Evolutionary conservation across 2,888 invertebrate species (phyloP), one percentile per base, ranked within the genome.

Genomic region (Spatulosminthurus flaviceps): DNA sequence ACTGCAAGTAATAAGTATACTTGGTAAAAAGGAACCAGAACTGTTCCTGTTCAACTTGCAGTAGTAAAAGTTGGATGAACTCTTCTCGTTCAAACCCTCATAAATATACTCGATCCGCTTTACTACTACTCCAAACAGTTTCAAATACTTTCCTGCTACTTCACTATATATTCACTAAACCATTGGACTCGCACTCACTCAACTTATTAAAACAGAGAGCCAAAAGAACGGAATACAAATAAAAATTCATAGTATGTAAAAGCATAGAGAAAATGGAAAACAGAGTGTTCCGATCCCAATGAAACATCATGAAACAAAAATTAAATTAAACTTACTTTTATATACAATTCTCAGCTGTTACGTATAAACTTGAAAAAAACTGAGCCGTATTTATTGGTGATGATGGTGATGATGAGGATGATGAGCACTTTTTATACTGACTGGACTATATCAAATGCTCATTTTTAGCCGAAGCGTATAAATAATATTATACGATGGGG

Each of bases 201-300:
- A n/a, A n/a, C n/a, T n/a, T n/a, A n/a, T n/a, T n/a, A n/a, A n/a
- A n/a, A n/a, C n/a, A n/a, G n/a, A n/a, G n/a, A n/a, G n/a, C n/a
- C n/a, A n/a, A n/a, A n/a, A n/a, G n/a, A n/a, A n/a, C n/a, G n/a
- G n/a, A n/a, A n/a, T n/a, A n/a, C n/a, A n/a, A n/a, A n/a, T n/a
- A n/a, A n/a, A n/a, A n/a, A n/a, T n/a, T n/a, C n/a, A n/a, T 7
- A 41, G 41, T 41, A 41, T 41, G 41, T 9, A 13, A 41, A 7
- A 51, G 19, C 51, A 51, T 51, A 51, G 51, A 51, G 51, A 51
- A 51, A 51, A 51, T 51, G 51, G 51, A 51, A 51, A 51, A 51
- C 51, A 51, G 51, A n/a, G n/a, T n/a, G n/a, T n/a, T 51, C 51
- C 51, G 51, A 19, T 13, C 16, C 1, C n/a, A 51, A 51, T n/a